phyloP scores from a whole-genome alignment of 2,797 vertebrate genomes.

The Lophotriccus pileatus region DNA sequence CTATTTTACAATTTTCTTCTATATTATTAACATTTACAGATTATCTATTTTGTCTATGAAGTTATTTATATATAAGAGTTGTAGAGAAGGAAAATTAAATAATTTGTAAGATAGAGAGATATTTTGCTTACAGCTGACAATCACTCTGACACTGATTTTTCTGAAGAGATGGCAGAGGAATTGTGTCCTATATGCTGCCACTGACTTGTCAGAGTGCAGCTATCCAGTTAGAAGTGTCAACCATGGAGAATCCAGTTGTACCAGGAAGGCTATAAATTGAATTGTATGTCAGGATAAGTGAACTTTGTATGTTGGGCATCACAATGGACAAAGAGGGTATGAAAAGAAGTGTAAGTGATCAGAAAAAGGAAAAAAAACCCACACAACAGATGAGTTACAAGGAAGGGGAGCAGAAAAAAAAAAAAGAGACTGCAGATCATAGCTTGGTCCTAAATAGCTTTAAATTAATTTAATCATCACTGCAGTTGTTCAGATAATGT shows the following conservation, averaged over 20 bases:
- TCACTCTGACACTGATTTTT: background rate
- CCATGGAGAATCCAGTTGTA: background rate
- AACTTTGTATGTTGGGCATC: background rate
- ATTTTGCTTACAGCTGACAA: background rate
- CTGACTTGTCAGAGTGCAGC: background rate
- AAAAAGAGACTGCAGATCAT: background rate
- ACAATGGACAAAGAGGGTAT: background rate
- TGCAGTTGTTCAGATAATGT: background rate
- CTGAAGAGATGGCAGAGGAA: background rate
- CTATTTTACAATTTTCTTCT: background rate
- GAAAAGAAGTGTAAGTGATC: background rate
- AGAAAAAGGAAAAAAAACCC: background rate
- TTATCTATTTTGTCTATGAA: background rate
- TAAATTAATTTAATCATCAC: background rate
- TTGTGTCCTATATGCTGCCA: background rate
- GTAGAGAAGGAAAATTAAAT: background rate
- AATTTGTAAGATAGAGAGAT: background rate
- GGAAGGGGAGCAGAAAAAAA: background rate
- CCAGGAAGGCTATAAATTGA: background rate
- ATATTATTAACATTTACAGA: background rate
- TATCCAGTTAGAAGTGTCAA: background rate
- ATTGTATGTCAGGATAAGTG: background rate
- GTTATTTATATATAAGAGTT: background rate
- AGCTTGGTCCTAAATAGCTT: background rate
- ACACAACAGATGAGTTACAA: background rate